These are phyloP conservation scores for Orthosia gothica DNA, from an alignment of 2,888 invertebrate species.

Conservation along the genomic window DNA sequence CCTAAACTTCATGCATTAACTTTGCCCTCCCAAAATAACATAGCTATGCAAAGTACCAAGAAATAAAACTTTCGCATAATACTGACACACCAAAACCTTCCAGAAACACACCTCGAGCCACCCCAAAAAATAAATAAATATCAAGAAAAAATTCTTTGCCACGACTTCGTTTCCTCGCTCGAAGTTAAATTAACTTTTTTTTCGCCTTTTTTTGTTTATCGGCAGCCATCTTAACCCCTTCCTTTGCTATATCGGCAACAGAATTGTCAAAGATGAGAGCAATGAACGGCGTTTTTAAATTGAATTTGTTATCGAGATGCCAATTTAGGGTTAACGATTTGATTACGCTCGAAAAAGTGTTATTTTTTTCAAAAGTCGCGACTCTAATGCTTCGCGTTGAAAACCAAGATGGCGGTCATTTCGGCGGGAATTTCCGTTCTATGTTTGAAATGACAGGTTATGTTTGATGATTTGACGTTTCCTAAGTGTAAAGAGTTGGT, in stretches of 20 bases:
- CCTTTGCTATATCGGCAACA: slow-evolving; percentile 81
- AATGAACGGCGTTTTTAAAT: slow-evolving; percentile 85
- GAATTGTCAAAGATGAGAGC: slow-evolving; percentile 86
- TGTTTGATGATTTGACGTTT: slow-evolving; percentile 48
- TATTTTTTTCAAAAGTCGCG: slow-evolving; percentile 65
- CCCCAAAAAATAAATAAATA: slow-evolving; percentile 67
- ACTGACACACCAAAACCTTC: slow-evolving; percentile 38
- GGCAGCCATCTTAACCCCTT: slow-evolving; percentile 88
- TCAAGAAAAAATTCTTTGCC: slow-evolving; percentile 77
- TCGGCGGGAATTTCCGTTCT: slow-evolving; percentile 70
- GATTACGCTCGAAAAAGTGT: slow-evolving; percentile 74
- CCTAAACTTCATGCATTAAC: too few relatives aligned
- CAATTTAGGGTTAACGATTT: slow-evolving; percentile 79
- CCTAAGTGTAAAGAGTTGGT: slow-evolving; percentile 28
- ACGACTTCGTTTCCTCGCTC: slow-evolving; percentile 85
- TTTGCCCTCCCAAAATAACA: too few relatives aligned
- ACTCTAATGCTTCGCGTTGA: slow-evolving; percentile 54
- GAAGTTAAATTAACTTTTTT: slow-evolving; percentile 90
- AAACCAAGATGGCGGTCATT: slow-evolving; percentile 63
- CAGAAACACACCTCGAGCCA: slow-evolving; percentile 69
- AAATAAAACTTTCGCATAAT: too few relatives aligned
- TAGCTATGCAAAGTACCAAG: too few relatives aligned
- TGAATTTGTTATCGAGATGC: slow-evolving; percentile 91
- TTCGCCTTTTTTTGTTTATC: slow-evolving; percentile 85
- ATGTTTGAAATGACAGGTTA: slow-evolving; percentile 55